Conservation (phyloP, 2,797 vertebrate genomes). For the Glyptemys insculpta region DNA sequence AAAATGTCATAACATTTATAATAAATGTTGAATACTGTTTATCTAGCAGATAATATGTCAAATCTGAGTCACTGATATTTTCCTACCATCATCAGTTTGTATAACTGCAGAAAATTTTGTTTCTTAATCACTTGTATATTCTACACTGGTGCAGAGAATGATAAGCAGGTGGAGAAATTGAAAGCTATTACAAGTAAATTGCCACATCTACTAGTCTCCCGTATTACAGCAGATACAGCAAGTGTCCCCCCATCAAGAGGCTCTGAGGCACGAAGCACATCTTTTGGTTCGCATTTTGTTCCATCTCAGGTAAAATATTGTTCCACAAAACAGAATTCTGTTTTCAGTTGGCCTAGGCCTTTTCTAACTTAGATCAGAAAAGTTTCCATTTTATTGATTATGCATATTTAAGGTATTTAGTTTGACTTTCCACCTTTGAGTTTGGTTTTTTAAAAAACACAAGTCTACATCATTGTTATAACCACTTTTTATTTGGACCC, state of each 20-base stretch:
- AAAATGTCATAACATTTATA: background rate
- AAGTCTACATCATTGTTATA: background rate
- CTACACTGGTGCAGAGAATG: slow-evolving; percentile 68
- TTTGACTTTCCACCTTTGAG: background rate
- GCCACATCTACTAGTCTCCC: slow-evolving; percentile 43
- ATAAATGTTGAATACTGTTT: background rate
- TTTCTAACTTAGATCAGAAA: background rate
- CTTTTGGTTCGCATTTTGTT: slow-evolving; percentile 73
- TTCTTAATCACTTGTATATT: background rate
- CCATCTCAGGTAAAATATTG: slow-evolving; percentile 78
- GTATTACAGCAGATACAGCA: slow-evolving; percentile 53
- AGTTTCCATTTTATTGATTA: background rate
- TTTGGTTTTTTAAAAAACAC: background rate
- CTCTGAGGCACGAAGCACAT: slow-evolving; percentile 75
- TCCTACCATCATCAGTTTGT: background rate
- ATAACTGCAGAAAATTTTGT: background rate
- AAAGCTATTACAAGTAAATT: slow-evolving; percentile 72
- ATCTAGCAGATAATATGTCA: background rate
- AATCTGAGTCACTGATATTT: background rate
- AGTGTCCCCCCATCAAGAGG: slow-evolving; percentile 77
- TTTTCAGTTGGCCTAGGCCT: fast-evolving
- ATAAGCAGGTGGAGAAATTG: slow-evolving; percentile 71
- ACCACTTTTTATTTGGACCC: background rate
- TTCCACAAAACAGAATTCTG: background rate
- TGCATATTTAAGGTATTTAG: background rate